Evolutionary conservation across 2,888 invertebrate genomes (phyloP), one percentile per base, ranked within the genome.

Genomic region (Halictus ligatus): DNA sequence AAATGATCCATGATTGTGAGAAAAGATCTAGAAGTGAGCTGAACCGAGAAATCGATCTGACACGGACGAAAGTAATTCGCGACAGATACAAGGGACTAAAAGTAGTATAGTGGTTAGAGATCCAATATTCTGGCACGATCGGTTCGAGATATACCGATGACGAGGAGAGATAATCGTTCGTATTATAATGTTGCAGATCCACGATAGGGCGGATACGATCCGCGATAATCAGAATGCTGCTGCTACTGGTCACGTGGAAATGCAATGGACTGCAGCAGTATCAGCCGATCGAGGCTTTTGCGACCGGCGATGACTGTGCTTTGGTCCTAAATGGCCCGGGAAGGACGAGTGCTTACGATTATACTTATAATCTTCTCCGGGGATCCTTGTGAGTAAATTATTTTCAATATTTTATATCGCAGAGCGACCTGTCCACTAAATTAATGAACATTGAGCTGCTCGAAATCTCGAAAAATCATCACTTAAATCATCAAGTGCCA

Each of bases 321-420:
- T 96, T 98, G 72, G 96, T 98, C 92, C 96, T 98, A 88, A 96
- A 97, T 88, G 97, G 98, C 18, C 97, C 97, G 0, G 98, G 98
- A 81, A 96, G 98, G 92, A 97, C 98, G 89, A 98, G 97, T 83
- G 97, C 97, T 25, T 98, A 97, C 93, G 98, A 98, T 95, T 98
- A 98, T 95, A 97, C 97, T 93, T 97, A 98, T 92, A 98, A 98
- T 95, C 96, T 98, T 86, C 96, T 98, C 75, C 96, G 98, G 92
- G 98, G 98, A 89, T 96, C 97, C 92, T 96, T 97, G 98, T 98
- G 96, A 97, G 98, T 98, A 95, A 87, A 35, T 21, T 3, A 21
- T 54, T 50, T 18, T 18, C 18, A 50, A 50, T 50, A 50, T 50
- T 50, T 2, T 35, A 35, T 35, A 35, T 35, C 35, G 35, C 35